phyloP scores from a whole-genome alignment of 2,888 invertebrate genomes.

The Cosmia pyralina region DNA sequence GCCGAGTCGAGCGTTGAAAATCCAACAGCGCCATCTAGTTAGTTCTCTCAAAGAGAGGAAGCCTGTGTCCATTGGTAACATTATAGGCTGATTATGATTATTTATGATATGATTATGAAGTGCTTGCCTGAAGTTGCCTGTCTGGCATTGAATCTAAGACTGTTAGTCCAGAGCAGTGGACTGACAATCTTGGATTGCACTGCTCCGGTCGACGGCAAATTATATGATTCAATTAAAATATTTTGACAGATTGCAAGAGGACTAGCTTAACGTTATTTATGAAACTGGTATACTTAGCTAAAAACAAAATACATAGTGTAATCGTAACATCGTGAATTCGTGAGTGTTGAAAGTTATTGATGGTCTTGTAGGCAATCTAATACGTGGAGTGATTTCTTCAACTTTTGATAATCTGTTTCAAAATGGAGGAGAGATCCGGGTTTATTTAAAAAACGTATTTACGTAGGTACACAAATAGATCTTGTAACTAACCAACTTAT shows the following conservation, averaged over 20 bases:
- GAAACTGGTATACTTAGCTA: background rate
- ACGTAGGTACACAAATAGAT: background rate
- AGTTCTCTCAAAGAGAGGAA: too few relatives aligned
- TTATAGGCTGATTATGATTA: too few relatives aligned
- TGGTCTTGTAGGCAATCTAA: background rate
- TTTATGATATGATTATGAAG: background rate
- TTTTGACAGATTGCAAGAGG: background rate
- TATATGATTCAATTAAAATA: background rate
- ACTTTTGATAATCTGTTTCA: background rate
- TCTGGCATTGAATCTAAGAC: background rate
- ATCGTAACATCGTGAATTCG: background rate
- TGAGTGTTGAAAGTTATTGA: conserved; percentile 9
- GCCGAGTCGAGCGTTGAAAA: background rate
- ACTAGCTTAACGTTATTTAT: background rate
- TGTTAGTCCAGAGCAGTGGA: background rate
- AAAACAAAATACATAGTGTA: background rate
- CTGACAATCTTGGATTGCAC: too few relatives aligned
- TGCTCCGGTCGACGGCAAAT: background rate
- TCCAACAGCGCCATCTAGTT: background rate
- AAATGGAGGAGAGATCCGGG: conserved; percentile 9
- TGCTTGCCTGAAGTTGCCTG: too few relatives aligned
- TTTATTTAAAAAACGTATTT: background rate
- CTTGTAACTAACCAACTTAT: conserved; percentile 4
- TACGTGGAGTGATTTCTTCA: background rate
- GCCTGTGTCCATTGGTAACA: too few relatives aligned